Conservation (phyloP, 2,797 vertebrate species). For the Rhyacichthys aspro region DNA sequence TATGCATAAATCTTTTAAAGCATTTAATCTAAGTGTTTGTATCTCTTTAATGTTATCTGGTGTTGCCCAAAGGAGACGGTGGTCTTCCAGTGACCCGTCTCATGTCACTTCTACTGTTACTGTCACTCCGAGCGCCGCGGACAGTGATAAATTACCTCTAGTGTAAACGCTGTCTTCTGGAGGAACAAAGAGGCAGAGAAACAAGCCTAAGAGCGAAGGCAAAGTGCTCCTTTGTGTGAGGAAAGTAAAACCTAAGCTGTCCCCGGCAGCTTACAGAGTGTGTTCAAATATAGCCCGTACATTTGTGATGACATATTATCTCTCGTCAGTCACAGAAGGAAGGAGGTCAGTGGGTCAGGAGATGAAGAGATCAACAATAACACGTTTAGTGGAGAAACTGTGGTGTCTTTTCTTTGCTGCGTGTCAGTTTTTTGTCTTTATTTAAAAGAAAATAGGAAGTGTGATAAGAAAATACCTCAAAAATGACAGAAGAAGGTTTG, state of each 20-base stretch:
- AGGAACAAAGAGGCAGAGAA: conserved; percentile 27
- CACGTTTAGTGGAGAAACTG: conserved; percentile 15
- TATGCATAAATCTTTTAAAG: too few relatives aligned
- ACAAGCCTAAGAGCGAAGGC: not conserved
- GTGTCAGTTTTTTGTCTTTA: conserved; percentile 3
- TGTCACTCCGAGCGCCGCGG: conserved; percentile 27
- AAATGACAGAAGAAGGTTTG: not conserved
- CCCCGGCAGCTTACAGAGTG: not conserved
- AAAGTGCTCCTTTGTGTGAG: not conserved
- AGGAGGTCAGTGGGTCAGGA: conserved; percentile 23
- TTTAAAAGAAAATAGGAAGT: conserved; percentile 4
- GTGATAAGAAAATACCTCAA: not conserved
- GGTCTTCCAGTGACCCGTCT: conserved; percentile 36
- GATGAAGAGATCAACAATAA: conserved; percentile 51
- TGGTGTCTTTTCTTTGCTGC: not conserved
- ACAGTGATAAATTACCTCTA: conserved; percentile 37
- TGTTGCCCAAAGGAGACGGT: conserved; percentile 9
- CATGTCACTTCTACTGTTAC: conserved; percentile 10
- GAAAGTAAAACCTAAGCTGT: too few relatives aligned
- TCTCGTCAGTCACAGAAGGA: conserved; percentile 21
- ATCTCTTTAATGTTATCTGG: not conserved
- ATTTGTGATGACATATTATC: conserved; percentile 18
- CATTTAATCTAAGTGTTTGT: too few relatives aligned
- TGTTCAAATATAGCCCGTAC: not conserved
- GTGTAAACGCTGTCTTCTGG: conserved; percentile 22